Base-by-base conservation (phyloP, 2,888 invertebrate species). In the Dyspetes luteomarginatus region DNA sequence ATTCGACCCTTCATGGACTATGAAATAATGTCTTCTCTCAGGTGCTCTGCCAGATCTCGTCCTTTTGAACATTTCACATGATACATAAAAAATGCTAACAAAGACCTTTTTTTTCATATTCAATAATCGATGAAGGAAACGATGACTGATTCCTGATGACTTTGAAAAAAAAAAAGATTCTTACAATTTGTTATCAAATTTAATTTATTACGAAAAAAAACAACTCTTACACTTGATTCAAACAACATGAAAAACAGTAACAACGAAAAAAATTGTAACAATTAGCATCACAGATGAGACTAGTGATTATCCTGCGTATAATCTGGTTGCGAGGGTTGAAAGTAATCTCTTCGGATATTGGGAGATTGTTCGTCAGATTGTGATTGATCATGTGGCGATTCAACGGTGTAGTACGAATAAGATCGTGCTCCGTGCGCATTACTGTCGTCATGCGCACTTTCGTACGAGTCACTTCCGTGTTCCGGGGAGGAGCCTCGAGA, bases 271-370 rank as follows among this genome's bases (percentile, higher is more conserved):
- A 77, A 74, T 69, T 45, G 48, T 24, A 82, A 50, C 24, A 45
- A 67, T 19, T 48, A 19, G 64, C 67, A 84, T 85, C n/a, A n/a
- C n/a, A n/a, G n/a, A n/a, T 15, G 19, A 7, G 60, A 58, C 71
- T 75, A 80, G 45, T 72, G 71, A 67, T 80, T 76, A 22, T 84
- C 67, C 3, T 82, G 9, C n/a, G 43, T 78, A 75, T 88, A 88
- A 48, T 90, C 89, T 0, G 85, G 84, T 24, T 89, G 89, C 0
- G 90, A 89, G 0, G 87, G 83, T 26, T 89, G 86, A 56, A 84
- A 84, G 30, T 81, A 41, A 7, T 50, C 43, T 4, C 58, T 68
- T 12, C 24, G 19, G 9, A 28, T 55, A 22, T 58, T 60, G 3
- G 71, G 71, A 1, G 28, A 43, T 15, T 62, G 26, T 12, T 12